phyloP scores from a whole-genome alignment of 2,113 vertebrate species.

The Centropristis striata region DNA sequence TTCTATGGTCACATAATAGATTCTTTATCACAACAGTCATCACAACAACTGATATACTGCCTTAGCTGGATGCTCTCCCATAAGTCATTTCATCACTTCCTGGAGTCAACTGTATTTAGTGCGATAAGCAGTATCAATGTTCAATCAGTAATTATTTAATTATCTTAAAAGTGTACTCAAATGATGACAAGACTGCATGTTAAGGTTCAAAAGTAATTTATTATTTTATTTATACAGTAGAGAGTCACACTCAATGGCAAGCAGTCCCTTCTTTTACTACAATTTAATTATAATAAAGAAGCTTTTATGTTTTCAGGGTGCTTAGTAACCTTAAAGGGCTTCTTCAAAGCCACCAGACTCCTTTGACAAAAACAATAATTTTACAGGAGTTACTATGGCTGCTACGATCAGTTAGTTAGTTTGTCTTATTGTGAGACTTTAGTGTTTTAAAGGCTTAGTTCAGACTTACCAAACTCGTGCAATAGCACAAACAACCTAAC shows the following conservation, averaged over 20 bases:
- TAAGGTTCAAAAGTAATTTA: background rate
- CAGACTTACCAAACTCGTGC: too few species aligned
- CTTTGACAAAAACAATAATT: too few species aligned
- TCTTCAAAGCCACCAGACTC: too few species aligned
- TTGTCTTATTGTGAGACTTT: too few species aligned
- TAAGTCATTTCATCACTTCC: background rate
- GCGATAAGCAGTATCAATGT: background rate
- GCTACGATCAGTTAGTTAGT: too few species aligned
- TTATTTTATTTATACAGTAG: background rate
- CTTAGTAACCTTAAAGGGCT: too few species aligned
- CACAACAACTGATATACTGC: background rate
- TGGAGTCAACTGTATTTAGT: background rate
- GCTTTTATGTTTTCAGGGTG: background rate
- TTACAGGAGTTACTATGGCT: too few species aligned
- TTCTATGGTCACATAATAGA: background rate
- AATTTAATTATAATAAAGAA: background rate
- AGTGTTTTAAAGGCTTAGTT: too few species aligned
- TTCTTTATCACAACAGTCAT: background rate
- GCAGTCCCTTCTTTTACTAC: background rate
- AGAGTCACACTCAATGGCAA: background rate
- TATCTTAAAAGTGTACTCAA: background rate
- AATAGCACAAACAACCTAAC: too few species aligned
- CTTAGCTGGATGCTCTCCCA: background rate
- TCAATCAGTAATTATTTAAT: slow-evolving; percentile 1
- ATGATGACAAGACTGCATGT: background rate